Percentiles rank a stretch among this genome's conserved stretches.
phyloP scores from a whole-genome alignment of 30 jellyfish, hydroid and myxozoan species.

The Hydractinia symbiolongicarpus region DNA sequence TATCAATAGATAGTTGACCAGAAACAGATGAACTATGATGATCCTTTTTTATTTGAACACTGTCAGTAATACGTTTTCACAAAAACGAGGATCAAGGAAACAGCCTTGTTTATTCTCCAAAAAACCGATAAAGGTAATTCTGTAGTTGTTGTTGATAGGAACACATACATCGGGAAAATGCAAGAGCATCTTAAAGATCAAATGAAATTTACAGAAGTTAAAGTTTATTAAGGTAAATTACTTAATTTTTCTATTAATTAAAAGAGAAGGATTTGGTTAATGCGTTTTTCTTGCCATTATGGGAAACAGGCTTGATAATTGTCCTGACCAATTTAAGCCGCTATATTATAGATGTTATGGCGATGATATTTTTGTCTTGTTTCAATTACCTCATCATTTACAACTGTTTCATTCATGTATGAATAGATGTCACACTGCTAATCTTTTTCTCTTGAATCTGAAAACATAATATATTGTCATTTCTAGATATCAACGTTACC shows the following conservation, averaged over 20 bases:
- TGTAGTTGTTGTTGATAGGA: conserved; percentile 1
- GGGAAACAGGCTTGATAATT: no score
- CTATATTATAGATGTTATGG: no score
- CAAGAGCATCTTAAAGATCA: background rate
- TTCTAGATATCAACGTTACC: no score
- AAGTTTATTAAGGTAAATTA: background rate
- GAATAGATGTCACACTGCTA: no score
- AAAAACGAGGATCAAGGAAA: background rate
- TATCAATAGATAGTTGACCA: no score
- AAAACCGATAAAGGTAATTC: background rate
- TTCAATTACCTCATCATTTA: background rate
- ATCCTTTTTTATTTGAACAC: no score
- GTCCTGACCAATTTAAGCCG: no score
- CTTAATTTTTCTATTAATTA: background rate
- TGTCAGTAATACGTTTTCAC: background rate
- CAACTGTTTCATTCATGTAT: background rate
- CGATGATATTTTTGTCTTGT: background rate
- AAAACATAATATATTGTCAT: no score
- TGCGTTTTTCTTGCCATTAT: no score
- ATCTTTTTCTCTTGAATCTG: no score
- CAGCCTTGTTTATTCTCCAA: conserved; percentile 5
- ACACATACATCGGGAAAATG: background rate
- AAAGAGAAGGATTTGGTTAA: background rate
- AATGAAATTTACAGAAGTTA: background rate
- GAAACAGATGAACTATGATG: no score